phyloP scores from a whole-genome alignment of 2,888 invertebrate genomes.

The Tyria jacobaeae region DNA sequence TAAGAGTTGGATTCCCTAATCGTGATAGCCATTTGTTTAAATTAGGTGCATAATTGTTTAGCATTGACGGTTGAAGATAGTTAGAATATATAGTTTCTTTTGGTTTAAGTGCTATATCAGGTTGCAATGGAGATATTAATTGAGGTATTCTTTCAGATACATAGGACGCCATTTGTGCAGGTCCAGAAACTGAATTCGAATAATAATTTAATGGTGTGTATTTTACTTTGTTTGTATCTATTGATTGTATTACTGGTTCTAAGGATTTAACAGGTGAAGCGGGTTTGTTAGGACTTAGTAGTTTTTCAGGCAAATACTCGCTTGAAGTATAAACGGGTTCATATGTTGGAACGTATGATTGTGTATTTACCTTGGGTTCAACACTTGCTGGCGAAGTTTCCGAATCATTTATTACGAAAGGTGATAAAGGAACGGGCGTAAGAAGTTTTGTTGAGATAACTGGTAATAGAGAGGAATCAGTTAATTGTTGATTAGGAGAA shows the following conservation, averaged over 20 bases:
- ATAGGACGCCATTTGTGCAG: not conserved
- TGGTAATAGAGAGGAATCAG: not conserved
- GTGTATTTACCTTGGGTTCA: not conserved
- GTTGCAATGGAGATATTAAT: conserved; percentile 11
- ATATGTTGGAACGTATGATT: not conserved
- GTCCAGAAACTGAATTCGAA: not conserved
- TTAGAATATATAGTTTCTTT: not conserved
- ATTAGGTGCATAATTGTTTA: not conserved
- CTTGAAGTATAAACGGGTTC: not conserved
- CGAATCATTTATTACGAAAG: not conserved
- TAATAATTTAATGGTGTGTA: not conserved
- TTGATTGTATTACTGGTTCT: not conserved
- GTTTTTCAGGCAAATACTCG: not conserved
- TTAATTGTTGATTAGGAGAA: not conserved
- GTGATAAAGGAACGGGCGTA: not conserved
- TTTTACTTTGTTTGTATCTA: not conserved
- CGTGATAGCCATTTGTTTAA: not conserved
- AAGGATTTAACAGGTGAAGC: not conserved
- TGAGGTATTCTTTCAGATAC: not conserved
- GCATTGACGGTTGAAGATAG: not conserved
- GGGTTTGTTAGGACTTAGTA: not conserved
- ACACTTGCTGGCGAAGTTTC: not conserved
- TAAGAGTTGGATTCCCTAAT: not conserved
- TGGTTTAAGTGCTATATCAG: not conserved
- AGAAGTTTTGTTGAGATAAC: not conserved